phyloP scores from a whole-genome alignment of 2,888 invertebrate species.

The Entomobrya multifasciata region DNA sequence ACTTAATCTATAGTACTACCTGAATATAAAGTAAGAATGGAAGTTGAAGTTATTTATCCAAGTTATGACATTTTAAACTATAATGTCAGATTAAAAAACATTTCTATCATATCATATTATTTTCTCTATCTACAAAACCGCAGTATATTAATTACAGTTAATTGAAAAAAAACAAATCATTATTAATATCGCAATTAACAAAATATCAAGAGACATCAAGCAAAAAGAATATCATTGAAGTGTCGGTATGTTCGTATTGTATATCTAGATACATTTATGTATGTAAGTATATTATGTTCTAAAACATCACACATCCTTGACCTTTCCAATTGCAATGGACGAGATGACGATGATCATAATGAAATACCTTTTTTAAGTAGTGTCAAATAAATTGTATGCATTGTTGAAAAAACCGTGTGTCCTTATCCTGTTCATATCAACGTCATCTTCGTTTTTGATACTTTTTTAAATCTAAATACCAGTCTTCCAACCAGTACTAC shows the following conservation, averaged over 20 bases:
- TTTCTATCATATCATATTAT: too few species aligned
- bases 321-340: neutral
- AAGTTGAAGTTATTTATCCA: too few species aligned
- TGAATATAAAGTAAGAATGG: too few species aligned
- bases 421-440: neutral
- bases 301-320: neutral
- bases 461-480: neutral
- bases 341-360: constrained; percentile 7
- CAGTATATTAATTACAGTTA: neutral
- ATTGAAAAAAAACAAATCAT: neutral
- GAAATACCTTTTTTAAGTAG: constrained; percentile 1
- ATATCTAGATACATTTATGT: too few species aligned
- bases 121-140: too few species aligned
- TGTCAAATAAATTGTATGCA: neutral
- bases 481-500: constrained; percentile 40
- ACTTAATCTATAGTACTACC: too few species aligned
- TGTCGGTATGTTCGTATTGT: too few species aligned
- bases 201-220: too few species aligned
- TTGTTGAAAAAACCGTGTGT: neutral
- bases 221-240: too few species aligned
- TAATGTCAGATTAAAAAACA: too few species aligned
- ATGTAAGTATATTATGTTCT: neutral
- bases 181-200: neutral
- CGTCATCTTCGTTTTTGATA: neutral
- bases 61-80: too few species aligned